These are phyloP conservation scores for Candidula unifasciata DNA, from an alignment of 2,888 invertebrate genomes.

Conservation along the genomic window DNA sequence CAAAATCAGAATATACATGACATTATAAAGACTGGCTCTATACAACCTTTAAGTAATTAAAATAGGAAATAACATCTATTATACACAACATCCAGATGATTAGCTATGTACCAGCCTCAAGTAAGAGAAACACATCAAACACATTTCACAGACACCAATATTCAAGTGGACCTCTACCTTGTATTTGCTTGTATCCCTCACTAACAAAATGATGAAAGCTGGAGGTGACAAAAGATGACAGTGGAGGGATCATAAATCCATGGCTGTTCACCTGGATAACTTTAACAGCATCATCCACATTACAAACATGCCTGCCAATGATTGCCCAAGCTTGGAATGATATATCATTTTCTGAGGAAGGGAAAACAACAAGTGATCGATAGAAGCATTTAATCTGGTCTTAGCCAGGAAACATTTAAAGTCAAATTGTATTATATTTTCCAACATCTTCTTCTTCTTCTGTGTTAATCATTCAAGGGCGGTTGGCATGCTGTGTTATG, in stretches of 20 bases:
- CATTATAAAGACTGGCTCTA: too few species aligned
- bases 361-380: neutral
- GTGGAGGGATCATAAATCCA: slow-evolving; percentile 59
- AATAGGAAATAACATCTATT: neutral
- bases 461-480: too few species aligned
- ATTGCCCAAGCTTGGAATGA: neutral
- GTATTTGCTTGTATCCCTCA: slow-evolving; percentile 11
- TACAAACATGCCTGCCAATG: slow-evolving; percentile 34
- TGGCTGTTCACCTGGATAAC: slow-evolving; percentile 43
- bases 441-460: too few species aligned
- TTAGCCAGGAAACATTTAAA: too few species aligned
- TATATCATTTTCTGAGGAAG: neutral
- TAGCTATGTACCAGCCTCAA: neutral
- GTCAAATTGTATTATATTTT: too few species aligned
- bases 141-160: too few species aligned
- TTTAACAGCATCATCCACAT: slow-evolving; percentile 1
- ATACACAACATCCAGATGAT: neutral
- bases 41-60: neutral
- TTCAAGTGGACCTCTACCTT: slow-evolving; percentile 6
- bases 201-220: slow-evolving; percentile 38
- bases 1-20: too few species aligned
- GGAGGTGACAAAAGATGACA: slow-evolving; percentile 59
- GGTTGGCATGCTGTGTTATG: too few species aligned
- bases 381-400: too few species aligned
- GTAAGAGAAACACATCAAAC: neutral